phyloP scores from a whole-genome alignment of 2,888 invertebrate genomes.

The Euproctis similis region DNA sequence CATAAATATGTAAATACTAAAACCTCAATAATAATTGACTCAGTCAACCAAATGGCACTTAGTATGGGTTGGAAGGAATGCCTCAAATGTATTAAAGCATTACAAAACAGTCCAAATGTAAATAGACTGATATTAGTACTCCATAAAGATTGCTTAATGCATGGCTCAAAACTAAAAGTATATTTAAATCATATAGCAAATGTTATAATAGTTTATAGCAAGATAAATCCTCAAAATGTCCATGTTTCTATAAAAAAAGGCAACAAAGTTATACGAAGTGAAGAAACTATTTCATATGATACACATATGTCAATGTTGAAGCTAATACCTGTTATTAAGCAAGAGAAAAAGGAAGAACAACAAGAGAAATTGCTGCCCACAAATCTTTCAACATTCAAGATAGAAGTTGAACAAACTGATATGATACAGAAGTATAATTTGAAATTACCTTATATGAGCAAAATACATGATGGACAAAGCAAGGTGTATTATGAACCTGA shows the following conservation, averaged over 20 bases:
- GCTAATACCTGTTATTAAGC: constrained; percentile 37
- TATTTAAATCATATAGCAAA: constrained; percentile 64
- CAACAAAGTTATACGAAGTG: constrained; percentile 68
- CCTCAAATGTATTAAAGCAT: constrained; percentile 34
- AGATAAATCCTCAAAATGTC: constrained; percentile 33
- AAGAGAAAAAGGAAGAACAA: constrained; percentile 38
- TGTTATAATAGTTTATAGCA: constrained; percentile 48
- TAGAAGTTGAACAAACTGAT: constrained; percentile 78
- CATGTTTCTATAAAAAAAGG: constrained; percentile 64
- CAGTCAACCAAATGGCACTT: constrained; percentile 59
- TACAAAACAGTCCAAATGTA: constrained; percentile 34
- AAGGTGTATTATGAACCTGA: constrained; percentile 86
- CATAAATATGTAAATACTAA: constrained; percentile 29
- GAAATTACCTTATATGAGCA: constrained; percentile 78
- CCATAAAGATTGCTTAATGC: constrained; percentile 67
- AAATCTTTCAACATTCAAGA: constrained; percentile 77
- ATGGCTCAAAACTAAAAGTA: constrained; percentile 47
- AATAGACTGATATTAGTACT: constrained; percentile 50
- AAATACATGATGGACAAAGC: constrained; percentile 69
- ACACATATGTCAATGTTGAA: constrained; percentile 39
- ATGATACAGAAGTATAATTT: constrained; percentile 76
- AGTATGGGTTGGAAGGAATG: constrained; percentile 51
- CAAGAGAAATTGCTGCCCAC: constrained; percentile 53
- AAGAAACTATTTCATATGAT: constrained; percentile 51
- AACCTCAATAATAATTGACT: constrained; percentile 51